These are phyloP conservation scores for Meriones unguiculatus DNA, from an alignment of 2,113 vertebrate species.

Conservation along the genomic window DNA sequence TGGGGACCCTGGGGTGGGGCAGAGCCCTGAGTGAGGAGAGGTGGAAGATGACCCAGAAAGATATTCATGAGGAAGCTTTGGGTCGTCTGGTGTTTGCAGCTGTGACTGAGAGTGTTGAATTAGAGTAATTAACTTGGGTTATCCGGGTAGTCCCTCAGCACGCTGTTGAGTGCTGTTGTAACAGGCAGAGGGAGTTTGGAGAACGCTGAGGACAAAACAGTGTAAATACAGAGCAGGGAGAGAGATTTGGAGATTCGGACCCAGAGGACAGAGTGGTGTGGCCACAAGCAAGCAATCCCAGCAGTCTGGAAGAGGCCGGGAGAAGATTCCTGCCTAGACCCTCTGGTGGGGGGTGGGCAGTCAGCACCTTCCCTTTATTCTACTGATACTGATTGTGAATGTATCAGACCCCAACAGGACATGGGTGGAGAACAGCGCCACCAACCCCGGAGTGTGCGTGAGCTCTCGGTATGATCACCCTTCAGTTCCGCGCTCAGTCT, in stretches of 20 bases:
- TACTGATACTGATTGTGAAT: background rate
- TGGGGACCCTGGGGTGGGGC: background rate
- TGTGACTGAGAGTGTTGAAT: background rate
- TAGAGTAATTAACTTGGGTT: background rate
- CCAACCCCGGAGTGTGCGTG: background rate
- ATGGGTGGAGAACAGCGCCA: background rate
- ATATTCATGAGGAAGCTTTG: background rate
- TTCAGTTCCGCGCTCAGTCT: background rate
- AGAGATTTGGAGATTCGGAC: background rate
- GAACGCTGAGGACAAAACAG: background rate
- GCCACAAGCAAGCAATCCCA: background rate
- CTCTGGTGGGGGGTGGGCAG: background rate
- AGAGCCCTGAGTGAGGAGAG: background rate
- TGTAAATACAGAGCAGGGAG: background rate
- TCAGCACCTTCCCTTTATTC: background rate
- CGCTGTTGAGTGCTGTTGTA: background rate
- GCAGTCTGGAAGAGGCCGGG: background rate
- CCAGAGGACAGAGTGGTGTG: background rate
- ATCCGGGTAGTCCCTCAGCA: background rate
- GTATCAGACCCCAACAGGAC: background rate
- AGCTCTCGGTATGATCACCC: accelerated
- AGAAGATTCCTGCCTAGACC: background rate
- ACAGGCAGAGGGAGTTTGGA: background rate
- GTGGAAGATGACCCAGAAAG: background rate
- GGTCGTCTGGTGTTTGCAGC: background rate